Conservation (phyloP, 2,888 invertebrate genomes). For the Drosophila prolongata region DNA sequence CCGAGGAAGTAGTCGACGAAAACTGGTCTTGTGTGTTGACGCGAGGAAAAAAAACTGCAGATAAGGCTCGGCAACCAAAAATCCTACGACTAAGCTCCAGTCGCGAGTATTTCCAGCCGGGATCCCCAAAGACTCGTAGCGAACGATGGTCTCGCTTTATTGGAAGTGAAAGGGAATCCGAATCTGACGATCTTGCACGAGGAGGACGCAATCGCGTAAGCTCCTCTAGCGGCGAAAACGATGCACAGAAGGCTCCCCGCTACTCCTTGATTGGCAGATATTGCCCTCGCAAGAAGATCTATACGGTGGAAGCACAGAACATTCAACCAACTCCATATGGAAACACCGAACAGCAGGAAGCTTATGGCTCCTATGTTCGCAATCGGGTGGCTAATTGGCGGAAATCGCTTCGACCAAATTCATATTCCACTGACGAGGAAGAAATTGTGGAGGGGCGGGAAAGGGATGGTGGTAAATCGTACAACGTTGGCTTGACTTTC, state of each 20-base stretch:
- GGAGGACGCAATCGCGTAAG: no score
- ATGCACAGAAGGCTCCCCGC: not conserved
- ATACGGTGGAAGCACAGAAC: not conserved
- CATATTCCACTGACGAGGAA: not conserved
- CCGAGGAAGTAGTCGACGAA: not conserved
- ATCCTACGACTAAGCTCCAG: not conserved
- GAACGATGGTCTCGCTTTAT: slow-evolving; percentile 4
- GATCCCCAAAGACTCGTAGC: not conserved
- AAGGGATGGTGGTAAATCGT: not conserved
- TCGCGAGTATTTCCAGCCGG: not conserved
- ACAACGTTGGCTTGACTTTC: not conserved
- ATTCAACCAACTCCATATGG: not conserved
- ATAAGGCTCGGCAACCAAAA: not conserved
- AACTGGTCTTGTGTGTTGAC: not conserved
- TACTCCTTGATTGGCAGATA: not conserved
- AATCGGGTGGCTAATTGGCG: slow-evolving; percentile 1
- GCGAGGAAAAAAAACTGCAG: no score
- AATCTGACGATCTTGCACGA: not conserved
- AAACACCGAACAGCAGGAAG: not conserved
- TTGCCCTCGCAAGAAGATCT: not conserved
- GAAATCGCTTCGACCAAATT: not conserved
- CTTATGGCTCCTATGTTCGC: not conserved
- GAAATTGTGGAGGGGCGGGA: not conserved
- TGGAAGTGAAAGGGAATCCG: not conserved
- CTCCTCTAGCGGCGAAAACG: not conserved